phyloP scores from a whole-genome alignment of 2,888 invertebrate species.

The Ectemnius lituratus region DNA sequence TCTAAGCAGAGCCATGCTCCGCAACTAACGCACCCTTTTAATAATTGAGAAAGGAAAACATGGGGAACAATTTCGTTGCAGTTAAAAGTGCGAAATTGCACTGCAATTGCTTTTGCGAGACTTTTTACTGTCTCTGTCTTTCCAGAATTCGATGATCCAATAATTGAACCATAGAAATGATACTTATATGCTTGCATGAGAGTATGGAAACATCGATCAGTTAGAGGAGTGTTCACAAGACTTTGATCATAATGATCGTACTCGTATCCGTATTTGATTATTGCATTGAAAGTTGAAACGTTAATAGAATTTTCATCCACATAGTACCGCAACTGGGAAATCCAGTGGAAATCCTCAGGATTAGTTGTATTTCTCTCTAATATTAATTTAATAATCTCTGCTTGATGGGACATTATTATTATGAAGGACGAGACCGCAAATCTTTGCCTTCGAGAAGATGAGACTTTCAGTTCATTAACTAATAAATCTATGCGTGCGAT shows the following conservation, averaged over 20 bases:
- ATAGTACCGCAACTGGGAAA: constrained; percentile 81
- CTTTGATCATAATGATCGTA: constrained; percentile 79
- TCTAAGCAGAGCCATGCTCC: constrained; percentile 83
- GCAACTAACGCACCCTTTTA: constrained; percentile 80
- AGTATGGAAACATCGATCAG: constrained; percentile 81
- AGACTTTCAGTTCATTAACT: constrained; percentile 81
- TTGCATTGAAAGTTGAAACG: constrained; percentile 80
- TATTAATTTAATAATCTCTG: constrained; percentile 79
- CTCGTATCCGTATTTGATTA: constrained; percentile 81
- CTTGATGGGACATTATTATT: constrained; percentile 80
- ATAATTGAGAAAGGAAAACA: constrained; percentile 79
- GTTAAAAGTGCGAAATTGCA: constrained; percentile 81
- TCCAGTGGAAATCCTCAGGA: constrained; percentile 81
- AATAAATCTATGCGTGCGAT: constrained; percentile 77
- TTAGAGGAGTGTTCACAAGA: constrained; percentile 78
- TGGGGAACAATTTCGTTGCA: constrained; percentile 80
- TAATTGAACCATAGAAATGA: constrained; percentile 80
- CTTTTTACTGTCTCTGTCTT: constrained; percentile 81
- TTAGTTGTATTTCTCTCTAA: constrained; percentile 72
- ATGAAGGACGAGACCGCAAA: constrained; percentile 80
- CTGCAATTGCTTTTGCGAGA: constrained; percentile 80
- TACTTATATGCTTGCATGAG: constrained; percentile 82
- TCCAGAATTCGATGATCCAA: constrained; percentile 79
- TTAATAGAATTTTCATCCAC: constrained; percentile 77
- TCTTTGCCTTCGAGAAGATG: constrained; percentile 79